These are phyloP conservation scores for Astropecten irregularis DNA, from an alignment of 53 echinoderm and acorn worm genomes.

Conservation along the genomic window DNA sequence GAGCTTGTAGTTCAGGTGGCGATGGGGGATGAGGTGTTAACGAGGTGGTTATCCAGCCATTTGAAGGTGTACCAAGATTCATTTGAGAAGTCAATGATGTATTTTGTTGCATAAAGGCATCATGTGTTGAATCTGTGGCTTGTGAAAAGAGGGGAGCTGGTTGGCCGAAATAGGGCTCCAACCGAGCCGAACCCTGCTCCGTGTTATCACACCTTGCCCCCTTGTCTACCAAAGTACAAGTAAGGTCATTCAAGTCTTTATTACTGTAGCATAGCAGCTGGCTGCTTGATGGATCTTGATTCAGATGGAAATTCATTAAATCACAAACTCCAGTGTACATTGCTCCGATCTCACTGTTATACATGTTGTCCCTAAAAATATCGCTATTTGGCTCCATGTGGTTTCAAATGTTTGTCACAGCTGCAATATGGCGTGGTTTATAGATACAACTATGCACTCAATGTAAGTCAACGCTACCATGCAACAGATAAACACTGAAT, in stretches of 20 bases:
- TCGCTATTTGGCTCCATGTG: conserved; percentile 18
- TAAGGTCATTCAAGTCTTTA: background rate
- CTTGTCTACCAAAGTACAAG: background rate
- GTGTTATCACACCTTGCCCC: background rate
- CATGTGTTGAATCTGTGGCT: conserved; percentile 3
- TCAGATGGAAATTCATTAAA: conserved; percentile 1
- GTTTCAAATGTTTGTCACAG: conserved; percentile 17
- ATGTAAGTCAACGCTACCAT: too few relatives aligned
- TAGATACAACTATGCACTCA: background rate
- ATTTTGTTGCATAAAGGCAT: background rate
- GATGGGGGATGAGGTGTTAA: conserved; percentile 26
- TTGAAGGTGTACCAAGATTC: conserved; percentile 22
- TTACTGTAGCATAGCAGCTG: background rate
- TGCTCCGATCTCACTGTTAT: background rate
- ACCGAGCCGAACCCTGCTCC: background rate
- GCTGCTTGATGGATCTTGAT: background rate
- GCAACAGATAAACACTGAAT: too few relatives aligned
- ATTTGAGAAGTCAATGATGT: background rate
- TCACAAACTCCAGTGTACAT: too few relatives aligned
- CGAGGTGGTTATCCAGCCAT: background rate
- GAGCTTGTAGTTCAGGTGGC: background rate
- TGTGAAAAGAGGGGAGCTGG: background rate
- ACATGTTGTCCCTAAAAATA: background rate
- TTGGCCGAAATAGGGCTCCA: background rate
- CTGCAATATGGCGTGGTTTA: conserved; percentile 16